These are phyloP conservation scores for Periophthalmodon schlosseri DNA, from an alignment of 2,113 vertebrate genomes.

Conservation along the genomic window DNA sequence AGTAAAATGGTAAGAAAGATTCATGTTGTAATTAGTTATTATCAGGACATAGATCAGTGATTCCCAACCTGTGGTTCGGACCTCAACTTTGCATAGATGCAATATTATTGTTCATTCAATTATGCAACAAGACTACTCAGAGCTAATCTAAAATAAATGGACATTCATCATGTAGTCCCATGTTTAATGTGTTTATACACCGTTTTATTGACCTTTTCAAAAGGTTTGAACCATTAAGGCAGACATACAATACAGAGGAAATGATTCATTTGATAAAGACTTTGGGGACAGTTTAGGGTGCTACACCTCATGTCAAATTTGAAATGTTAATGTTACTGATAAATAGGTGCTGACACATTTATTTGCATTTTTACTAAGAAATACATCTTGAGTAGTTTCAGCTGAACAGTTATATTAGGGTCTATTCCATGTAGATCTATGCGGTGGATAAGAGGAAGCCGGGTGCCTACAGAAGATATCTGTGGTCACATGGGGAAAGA, in stretches of 20 bases:
- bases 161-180: slow-evolving; percentile 11
- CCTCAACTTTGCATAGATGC: too few relatives aligned
- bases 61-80: too few relatives aligned
- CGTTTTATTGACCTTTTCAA: neutral
- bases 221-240: slow-evolving; percentile 8
- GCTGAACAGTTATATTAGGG: too few relatives aligned
- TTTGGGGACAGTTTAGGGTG: neutral
- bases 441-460: too few relatives aligned
- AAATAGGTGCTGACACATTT: neutral
- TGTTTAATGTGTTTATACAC: slow-evolving; percentile 6
- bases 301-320: neutral
- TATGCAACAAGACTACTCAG: neutral
- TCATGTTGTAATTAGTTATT: too few relatives aligned
- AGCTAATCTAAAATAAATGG: neutral
- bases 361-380: neutral
- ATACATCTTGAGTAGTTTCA: neutral
- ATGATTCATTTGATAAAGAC: slow-evolving; percentile 27
- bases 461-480: too few relatives aligned
- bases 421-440: too few relatives aligned
- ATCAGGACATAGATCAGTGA: too few relatives aligned
- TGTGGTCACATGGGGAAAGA: too few relatives aligned
- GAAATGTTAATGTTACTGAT: neutral
- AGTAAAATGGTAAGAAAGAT: neutral
- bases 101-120: too few relatives aligned
- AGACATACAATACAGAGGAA: slow-evolving; percentile 31